Evolutionary conservation across 2,113 vertebrate species (phyloP).

Genomic region (Phylloscopus trochilus): DNA sequence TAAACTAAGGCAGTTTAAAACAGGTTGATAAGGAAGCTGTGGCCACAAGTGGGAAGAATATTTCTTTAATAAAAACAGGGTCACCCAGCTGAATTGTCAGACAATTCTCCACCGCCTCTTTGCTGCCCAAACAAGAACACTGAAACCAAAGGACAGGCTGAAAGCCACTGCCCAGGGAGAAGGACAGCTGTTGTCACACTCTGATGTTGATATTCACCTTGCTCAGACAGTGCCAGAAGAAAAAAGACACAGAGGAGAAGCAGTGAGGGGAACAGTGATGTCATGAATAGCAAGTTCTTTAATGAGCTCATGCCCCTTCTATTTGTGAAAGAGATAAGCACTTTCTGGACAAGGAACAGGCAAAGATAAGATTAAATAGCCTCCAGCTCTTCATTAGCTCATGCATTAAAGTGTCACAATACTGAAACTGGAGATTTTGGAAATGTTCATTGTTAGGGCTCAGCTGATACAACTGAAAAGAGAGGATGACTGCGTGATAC

Average conservation of each 20-base stretch:
- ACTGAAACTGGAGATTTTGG: neutral
- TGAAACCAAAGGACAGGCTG: neutral
- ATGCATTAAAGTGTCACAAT: neutral
- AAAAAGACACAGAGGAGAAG: neutral
- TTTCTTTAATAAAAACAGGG: neutral
- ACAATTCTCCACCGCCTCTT: neutral
- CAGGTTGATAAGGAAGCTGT: neutral
- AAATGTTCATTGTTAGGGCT: neutral
- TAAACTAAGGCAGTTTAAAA: neutral
- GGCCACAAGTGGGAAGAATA: neutral
- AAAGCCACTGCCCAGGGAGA: neutral
- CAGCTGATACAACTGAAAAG: neutral
- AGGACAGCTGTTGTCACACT: neutral
- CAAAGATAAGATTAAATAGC: constrained; percentile 33
- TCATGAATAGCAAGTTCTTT: neutral
- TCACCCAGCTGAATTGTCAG: neutral
- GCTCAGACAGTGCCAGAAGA: neutral
- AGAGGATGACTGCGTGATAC: neutral
- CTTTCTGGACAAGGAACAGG: neutral
- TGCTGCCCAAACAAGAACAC: neutral
- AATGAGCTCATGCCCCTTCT: constrained; percentile 25
- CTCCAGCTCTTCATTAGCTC: neutral
- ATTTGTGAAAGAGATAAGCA: constrained; percentile 26
- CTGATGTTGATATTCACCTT: neutral
- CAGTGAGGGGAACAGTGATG: neutral